Percentiles rank a stretch among this genome's conserved stretches.
phyloP scores from a whole-genome alignment of 1,140 invertebrate species.

The Hormaphis cornu region DNA sequence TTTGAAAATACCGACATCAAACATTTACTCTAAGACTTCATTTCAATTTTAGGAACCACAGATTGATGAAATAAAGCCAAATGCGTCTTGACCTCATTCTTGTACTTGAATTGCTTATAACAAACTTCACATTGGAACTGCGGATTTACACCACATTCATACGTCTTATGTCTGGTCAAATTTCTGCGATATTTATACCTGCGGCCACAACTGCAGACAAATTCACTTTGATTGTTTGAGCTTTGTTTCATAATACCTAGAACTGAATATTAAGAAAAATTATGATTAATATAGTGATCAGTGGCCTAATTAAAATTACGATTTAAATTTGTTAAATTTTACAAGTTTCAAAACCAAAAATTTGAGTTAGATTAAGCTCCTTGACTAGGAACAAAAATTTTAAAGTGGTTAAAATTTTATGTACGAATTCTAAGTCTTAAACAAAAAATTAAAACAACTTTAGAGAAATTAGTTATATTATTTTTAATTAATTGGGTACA shows the following conservation, averaged over 20 bases:
- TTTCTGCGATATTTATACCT: slow-evolving; percentile 30
- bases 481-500: too few relatives aligned
- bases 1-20: background rate
- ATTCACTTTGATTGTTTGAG: background rate
- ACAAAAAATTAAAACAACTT: too few relatives aligned
- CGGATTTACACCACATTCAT: slow-evolving; percentile 36
- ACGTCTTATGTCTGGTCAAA: slow-evolving; percentile 35
- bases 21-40: background rate
- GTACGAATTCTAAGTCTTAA: too few relatives aligned
- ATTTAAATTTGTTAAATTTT: too few relatives aligned
- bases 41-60: background rate
- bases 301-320: too few relatives aligned
- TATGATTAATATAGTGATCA: too few relatives aligned
- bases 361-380: too few relatives aligned
- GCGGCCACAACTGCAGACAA: slow-evolving; percentile 9
- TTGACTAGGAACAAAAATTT: too few relatives aligned
- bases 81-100: slow-evolving; percentile 33
- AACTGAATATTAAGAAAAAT: background rate
- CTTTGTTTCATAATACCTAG: background rate
- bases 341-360: too few relatives aligned
- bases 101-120: slow-evolving; percentile 33
- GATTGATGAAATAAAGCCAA: slow-evolving; percentile 28
- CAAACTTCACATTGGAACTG: slow-evolving; percentile 34
- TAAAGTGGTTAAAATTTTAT: too few relatives aligned
- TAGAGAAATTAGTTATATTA: too few relatives aligned